phyloP scores from a whole-genome alignment of 2,797 vertebrate genomes.

The Chlorospingus semifuscus region DNA sequence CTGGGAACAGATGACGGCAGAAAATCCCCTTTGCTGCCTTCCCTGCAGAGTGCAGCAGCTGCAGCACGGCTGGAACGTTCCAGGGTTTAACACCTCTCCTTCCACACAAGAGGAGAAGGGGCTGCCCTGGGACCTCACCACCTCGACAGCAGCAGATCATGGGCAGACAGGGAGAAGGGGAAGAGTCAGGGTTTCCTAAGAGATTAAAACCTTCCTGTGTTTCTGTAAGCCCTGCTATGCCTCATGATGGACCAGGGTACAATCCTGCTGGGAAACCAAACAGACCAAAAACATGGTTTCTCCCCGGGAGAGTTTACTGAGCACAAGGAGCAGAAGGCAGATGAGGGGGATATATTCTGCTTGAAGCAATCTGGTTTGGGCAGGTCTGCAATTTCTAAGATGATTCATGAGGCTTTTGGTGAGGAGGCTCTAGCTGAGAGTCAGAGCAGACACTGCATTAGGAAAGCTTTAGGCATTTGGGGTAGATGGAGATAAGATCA shows the following conservation, averaged over 20 bases:
- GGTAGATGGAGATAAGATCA: neutral
- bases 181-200: neutral
- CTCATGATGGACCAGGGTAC: rapidly evolving
- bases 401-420: neutral
- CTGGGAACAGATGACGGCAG: neutral
- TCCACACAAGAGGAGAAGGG: neutral
- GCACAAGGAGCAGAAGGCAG: neutral
- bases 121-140: neutral
- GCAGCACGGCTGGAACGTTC: neutral
- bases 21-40: neutral
- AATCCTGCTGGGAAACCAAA: neutral
- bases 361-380: neutral
- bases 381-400: neutral
- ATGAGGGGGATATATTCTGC: neutral
- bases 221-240: neutral
- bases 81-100: neutral
- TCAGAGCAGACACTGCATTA: neutral
- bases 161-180: neutral
- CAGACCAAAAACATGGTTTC: neutral
- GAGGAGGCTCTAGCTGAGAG: neutral
- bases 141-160: neutral
- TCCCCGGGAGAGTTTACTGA: neutral
- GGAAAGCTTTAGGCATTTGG: neutral
- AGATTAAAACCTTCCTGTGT: neutral
- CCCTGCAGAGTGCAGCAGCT: neutral